A percentile compares a stretch with the other conserved stretches of the same genome.
Evolutionary conservation across 2,797 vertebrate species (phyloP).

Genomic region (Melanotaenia pygmaea): DNA sequence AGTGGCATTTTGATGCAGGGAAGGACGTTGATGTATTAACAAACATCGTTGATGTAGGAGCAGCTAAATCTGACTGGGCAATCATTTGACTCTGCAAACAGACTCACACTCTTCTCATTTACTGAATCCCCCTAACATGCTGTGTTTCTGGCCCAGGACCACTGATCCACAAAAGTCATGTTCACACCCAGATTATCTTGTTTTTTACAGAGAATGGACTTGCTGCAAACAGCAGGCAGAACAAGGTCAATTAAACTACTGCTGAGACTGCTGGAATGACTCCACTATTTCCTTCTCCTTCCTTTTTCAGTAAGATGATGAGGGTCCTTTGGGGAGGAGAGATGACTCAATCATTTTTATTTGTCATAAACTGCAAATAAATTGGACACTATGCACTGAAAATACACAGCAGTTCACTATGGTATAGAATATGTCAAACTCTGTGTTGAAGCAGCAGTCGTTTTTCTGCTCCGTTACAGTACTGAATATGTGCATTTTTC

Average conservation of each 20-base stretch:
- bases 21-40: conserved; percentile 37
- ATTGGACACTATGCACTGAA: conserved; percentile 48
- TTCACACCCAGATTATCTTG: conserved; percentile 32
- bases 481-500: conserved; percentile 32
- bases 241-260: conserved; percentile 37
- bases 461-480: conserved; percentile 22
- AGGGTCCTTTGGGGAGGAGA: conserved; percentile 52
- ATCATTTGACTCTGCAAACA: conserved; percentile 11
- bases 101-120: conserved; percentile 9
- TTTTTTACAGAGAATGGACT: conserved; percentile 9
- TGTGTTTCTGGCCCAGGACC: conserved; percentile 3
- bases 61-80: conserved; percentile 29
- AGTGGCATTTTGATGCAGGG: conserved; percentile 48
- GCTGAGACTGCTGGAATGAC: conserved; percentile 31
- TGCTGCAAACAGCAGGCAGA: conserved; percentile 25
- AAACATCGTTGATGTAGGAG: conserved; percentile 37
- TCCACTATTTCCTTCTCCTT: neutral
- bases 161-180: conserved; percentile 11
- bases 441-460: conserved; percentile 31
- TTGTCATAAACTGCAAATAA: conserved; percentile 65
- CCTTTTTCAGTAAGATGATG: conserved; percentile 22
- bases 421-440: conserved; percentile 35
- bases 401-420: conserved; percentile 44
- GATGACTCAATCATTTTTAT: conserved; percentile 69
- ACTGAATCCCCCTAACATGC: neutral